These are phyloP conservation scores for Porites rus DNA, from an alignment of 92 coral and sea anemone species.

Conservation along the genomic window DNA sequence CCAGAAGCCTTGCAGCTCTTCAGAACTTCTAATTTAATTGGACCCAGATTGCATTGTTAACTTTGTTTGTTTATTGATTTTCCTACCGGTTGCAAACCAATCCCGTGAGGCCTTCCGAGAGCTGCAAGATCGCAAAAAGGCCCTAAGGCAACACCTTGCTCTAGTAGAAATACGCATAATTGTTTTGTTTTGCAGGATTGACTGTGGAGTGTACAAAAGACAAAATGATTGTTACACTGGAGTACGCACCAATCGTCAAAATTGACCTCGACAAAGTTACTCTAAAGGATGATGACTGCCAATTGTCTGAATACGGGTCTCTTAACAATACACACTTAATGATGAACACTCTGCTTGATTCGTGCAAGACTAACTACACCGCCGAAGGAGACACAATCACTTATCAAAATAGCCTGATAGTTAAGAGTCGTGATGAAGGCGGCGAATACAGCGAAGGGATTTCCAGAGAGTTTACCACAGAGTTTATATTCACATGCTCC, in stretches of 20 bases:
- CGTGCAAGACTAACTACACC: slow-evolving; percentile 74
- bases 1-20: no score
- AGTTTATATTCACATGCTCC: slow-evolving; percentile 82
- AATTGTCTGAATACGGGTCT: neutral
- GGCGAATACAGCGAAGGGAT: slow-evolving; percentile 49
- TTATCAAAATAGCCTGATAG: slow-evolving; percentile 71
- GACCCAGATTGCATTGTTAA: no score
- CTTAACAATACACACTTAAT: neutral
- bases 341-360: slow-evolving; percentile 53
- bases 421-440: slow-evolving; percentile 55
- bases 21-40: no score
- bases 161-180: no score
- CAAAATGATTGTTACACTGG: slow-evolving; percentile 55
- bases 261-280: slow-evolving; percentile 57
- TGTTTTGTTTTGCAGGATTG: slow-evolving; percentile 56
- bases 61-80: no score
- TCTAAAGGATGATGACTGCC: slow-evolving; percentile 65
- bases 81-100: no score
- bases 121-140: no score
- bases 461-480: slow-evolving; percentile 77
- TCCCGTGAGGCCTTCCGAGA: no score
- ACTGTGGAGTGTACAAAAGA: slow-evolving; percentile 66
- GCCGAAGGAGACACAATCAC: slow-evolving; percentile 61
- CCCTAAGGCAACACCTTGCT: no score
- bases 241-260: slow-evolving; percentile 16